phyloP scores from a whole-genome alignment of 2,797 vertebrate genomes.

The Coccyzus lansbergi region DNA sequence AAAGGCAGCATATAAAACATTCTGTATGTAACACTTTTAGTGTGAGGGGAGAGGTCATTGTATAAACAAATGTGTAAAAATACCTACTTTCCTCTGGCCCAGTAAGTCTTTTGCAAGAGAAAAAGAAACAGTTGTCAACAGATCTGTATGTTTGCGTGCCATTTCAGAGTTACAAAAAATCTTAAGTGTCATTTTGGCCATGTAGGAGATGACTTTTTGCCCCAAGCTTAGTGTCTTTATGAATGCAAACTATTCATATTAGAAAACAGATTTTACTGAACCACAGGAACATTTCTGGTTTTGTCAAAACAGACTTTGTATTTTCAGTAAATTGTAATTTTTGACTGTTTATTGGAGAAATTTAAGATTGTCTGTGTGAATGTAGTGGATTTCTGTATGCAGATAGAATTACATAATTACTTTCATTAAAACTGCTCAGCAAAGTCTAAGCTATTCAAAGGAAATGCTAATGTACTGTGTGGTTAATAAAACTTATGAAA shows the following conservation, averaged over 20 bases:
- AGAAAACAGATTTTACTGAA: constrained; percentile 31
- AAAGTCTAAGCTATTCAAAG: constrained; percentile 70
- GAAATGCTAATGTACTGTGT: constrained; percentile 68
- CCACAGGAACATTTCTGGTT: constrained; percentile 32
- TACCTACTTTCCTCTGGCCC: not conserved
- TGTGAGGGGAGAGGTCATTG: constrained; percentile 1
- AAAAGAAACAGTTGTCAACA: not conserved
- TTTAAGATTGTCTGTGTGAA: constrained; percentile 61
- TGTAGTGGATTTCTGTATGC: constrained; percentile 64
- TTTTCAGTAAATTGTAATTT: constrained; percentile 56
- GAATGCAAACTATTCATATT: not conserved
- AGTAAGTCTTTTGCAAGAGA: not conserved
- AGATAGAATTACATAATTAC: constrained; percentile 43
- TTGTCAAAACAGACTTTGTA: constrained; percentile 39
- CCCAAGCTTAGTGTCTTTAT: constrained; percentile 16
- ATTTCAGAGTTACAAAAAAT: constrained; percentile 11
- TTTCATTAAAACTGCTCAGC: constrained; percentile 65
- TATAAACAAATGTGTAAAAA: constrained; percentile 1
- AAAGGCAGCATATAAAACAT: not conserved
- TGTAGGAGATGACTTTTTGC: constrained; percentile 12
- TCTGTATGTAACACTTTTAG: not conserved
- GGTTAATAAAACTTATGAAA: constrained; percentile 72
- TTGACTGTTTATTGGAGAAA: constrained; percentile 47
- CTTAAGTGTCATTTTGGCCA: constrained; percentile 13
- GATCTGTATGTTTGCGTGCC: constrained; percentile 37